Conservation (phyloP, 92 coral and sea anemone genomes). For the Plumapathes pennacea region DNA sequence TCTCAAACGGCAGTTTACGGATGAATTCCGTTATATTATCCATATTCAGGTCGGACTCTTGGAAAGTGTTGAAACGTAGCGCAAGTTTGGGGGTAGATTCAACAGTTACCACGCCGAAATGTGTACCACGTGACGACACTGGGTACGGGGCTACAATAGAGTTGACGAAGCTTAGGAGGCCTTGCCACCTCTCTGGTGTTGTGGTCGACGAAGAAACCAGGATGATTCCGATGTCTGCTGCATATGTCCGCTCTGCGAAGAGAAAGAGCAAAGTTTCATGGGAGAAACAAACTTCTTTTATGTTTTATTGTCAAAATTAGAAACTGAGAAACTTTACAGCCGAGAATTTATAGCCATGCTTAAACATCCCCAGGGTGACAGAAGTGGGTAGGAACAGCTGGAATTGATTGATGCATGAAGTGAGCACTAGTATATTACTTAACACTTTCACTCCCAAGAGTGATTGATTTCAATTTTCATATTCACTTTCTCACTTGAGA, state of each 20-base stretch:
- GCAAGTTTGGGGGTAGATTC: slow-evolving; percentile 27
- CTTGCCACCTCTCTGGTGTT: slow-evolving; percentile 55
- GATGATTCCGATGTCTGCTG: slow-evolving; percentile 60
- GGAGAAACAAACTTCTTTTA: no score
- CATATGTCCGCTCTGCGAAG: slow-evolving; percentile 30
- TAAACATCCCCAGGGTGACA: no score
- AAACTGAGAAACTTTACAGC: no score
- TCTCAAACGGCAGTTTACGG: slow-evolving; percentile 36
- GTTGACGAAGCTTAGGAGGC: slow-evolving; percentile 43
- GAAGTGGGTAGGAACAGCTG: no score
- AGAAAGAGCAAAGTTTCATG: no score
- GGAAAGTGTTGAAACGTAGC: slow-evolving; percentile 42
- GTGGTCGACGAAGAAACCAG: slow-evolving; percentile 61
- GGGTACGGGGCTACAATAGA: slow-evolving; percentile 46
- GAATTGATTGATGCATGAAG: no score
- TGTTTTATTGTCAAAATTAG: no score
- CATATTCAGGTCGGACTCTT: slow-evolving; percentile 31
- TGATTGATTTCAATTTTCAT: no score
- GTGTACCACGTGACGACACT: slow-evolving; percentile 51
- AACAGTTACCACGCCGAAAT: slow-evolving; percentile 49
- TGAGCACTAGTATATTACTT: no score
- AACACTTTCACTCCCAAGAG: no score
- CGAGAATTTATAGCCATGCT: no score
- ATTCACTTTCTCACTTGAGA: no score
- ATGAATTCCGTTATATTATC: slow-evolving; percentile 31